These are phyloP conservation scores for Metacarcinus magister DNA, from an alignment of 2,888 invertebrate species.

Conservation along the genomic window DNA sequence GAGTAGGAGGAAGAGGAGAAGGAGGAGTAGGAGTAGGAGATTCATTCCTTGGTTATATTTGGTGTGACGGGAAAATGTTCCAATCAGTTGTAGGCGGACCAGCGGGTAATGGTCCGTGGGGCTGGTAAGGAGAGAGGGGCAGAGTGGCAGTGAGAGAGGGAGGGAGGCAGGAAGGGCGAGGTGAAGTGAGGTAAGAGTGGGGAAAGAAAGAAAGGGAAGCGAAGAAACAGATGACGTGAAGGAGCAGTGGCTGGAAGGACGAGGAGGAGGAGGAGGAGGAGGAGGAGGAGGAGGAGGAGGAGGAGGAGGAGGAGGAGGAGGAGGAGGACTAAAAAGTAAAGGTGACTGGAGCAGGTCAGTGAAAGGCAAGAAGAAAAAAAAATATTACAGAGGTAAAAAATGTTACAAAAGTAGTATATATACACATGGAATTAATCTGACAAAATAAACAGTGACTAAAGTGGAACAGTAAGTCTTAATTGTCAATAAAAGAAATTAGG, in stretches of 20 bases:
- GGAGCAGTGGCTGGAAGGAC: too few species aligned
- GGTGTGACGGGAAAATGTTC: constrained; percentile 45
- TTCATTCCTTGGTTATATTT: constrained; percentile 33
- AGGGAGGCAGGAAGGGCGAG: neutral
- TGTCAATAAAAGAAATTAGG: neutral
- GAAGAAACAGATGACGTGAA: neutral
- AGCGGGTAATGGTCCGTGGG: neutral
- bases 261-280: neutral
- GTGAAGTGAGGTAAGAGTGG: neutral
- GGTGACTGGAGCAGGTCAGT: neutral
- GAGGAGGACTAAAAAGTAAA: neutral
- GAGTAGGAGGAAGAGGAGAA: neutral
- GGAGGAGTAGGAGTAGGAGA: neutral
- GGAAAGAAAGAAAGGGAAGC: neutral
- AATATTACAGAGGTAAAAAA: too few species aligned
- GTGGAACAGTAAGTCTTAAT: neutral
- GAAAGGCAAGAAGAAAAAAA: too few species aligned
- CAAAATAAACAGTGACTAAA: neutral
- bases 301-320: neutral
- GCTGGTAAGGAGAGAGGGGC: neutral
- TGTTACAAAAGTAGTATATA: neutral
- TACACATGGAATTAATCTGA: neutral
- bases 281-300: neutral
- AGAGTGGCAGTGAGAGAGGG: neutral
- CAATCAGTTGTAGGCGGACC: neutral